Evolutionary conservation across 2,888 invertebrate genomes (phyloP).

Genomic region (Lamproptera curius): DNA sequence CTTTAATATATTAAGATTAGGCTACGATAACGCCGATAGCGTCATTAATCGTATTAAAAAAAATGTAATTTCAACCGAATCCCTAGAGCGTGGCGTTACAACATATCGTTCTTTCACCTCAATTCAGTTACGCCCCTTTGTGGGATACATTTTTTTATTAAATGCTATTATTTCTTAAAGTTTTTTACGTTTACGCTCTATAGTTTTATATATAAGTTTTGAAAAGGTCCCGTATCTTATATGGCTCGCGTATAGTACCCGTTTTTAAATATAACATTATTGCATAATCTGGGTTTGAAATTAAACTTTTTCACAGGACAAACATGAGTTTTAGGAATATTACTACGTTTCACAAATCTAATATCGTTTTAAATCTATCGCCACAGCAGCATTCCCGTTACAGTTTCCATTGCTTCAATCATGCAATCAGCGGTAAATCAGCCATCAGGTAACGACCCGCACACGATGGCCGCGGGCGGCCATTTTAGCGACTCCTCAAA

Average conservation of each 20-base stretch:
- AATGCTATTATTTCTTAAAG: background rate
- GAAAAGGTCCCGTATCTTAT: background rate
- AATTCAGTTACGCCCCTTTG: background rate
- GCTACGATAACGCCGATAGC: constrained; percentile 2
- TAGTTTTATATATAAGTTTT: background rate
- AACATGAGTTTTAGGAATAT: too few species aligned
- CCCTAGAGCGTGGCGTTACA: background rate
- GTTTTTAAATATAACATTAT: too few species aligned
- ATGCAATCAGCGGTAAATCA: background rate
- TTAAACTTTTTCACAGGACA: too few species aligned
- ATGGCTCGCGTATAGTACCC: too few species aligned
- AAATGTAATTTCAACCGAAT: background rate
- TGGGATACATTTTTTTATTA: background rate
- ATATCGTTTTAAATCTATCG: background rate
- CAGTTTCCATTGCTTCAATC: background rate
- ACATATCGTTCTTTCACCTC: background rate
- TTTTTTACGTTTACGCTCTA: background rate
- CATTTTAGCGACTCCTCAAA: constrained; percentile 5
- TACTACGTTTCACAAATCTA: too few species aligned
- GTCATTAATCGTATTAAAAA: constrained; percentile 10
- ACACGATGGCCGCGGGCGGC: constrained; percentile 9
- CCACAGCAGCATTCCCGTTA: background rate
- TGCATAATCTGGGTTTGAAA: too few species aligned
- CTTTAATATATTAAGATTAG: constrained; percentile 14
- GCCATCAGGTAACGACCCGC: constrained; percentile 3